phyloP scores from a whole-genome alignment of 2,797 vertebrate genomes.

The Simalia tracyae region DNA sequence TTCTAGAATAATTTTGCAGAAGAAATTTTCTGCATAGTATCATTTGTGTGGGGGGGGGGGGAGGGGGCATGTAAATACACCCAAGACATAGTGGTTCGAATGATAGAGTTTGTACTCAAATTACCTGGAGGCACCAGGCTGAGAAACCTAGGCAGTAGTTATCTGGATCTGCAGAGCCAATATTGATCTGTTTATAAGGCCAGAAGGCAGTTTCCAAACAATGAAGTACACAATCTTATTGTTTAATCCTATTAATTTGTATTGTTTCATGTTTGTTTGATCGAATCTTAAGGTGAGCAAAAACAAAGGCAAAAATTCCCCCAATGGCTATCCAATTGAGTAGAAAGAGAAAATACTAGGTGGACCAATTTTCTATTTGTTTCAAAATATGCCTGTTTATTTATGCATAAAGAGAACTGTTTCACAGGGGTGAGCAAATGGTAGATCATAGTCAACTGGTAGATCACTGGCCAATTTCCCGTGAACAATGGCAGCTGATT shows the following conservation, averaged over 20 bases:
- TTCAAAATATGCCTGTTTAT: not conserved
- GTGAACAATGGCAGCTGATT: not conserved
- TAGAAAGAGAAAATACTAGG: not conserved
- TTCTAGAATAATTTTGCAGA: not conserved
- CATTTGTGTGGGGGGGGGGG: too few relatives aligned
- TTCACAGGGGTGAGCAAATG: not conserved
- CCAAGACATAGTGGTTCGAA: not conserved
- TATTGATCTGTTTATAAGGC: not conserved
- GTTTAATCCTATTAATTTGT: not conserved
- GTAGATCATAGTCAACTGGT: not conserved
- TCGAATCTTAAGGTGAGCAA: not conserved
- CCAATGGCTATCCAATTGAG: not conserved
- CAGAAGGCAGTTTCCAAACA: not conserved
- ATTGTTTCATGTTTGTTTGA: not conserved
- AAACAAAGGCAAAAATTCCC: not conserved
- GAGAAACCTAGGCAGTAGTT: not conserved
- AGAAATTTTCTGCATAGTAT: not conserved
- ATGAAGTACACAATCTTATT: not conserved
- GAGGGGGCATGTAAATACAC: too few relatives aligned
- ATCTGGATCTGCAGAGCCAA: not conserved
- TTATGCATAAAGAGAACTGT: not conserved
- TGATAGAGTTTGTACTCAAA: not conserved
- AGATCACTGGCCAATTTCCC: not conserved
- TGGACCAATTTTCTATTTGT: not conserved
- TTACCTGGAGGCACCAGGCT: not conserved